phyloP scores from a whole-genome alignment of 2,113 vertebrate genomes.

The Dermatemys mawii region DNA sequence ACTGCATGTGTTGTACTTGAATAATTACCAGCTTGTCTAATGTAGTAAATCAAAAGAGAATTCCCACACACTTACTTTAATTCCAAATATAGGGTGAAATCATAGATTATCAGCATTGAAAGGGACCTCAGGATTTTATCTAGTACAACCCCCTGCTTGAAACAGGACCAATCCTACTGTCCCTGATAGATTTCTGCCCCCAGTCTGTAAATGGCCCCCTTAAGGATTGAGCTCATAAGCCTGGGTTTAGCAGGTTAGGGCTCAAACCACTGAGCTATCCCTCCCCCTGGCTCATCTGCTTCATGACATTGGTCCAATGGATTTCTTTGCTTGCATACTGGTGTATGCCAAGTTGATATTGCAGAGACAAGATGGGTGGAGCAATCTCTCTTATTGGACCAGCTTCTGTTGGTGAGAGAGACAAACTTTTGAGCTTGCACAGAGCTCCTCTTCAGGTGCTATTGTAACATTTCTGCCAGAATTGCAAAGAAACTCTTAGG shows the following conservation, averaged over 20 bases:
- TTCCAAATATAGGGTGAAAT: neutral
- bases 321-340: neutral
- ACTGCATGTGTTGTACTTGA: neutral
- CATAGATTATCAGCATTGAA: no score
- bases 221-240: no score
- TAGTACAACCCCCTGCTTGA: no score
- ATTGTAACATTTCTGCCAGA: neutral
- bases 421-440: neutral
- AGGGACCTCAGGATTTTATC: no score
- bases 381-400: neutral
- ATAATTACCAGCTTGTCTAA: conserved; percentile 28
- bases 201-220: no score
- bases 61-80: neutral
- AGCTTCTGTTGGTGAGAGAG: neutral
- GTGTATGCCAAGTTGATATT: neutral
- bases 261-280: no score
- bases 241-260: no score
- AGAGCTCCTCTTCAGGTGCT: neutral
- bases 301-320: neutral
- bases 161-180: no score
- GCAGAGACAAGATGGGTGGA: neutral
- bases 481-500: neutral
- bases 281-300: neutral
- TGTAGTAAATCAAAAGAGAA: conserved; percentile 19
- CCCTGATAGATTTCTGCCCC: no score